A percentile compares a stretch with the other conserved stretches of the same genome.
phyloP scores from a whole-genome alignment of 2,888 invertebrate genomes.

The Crocallis elinguaria region DNA sequence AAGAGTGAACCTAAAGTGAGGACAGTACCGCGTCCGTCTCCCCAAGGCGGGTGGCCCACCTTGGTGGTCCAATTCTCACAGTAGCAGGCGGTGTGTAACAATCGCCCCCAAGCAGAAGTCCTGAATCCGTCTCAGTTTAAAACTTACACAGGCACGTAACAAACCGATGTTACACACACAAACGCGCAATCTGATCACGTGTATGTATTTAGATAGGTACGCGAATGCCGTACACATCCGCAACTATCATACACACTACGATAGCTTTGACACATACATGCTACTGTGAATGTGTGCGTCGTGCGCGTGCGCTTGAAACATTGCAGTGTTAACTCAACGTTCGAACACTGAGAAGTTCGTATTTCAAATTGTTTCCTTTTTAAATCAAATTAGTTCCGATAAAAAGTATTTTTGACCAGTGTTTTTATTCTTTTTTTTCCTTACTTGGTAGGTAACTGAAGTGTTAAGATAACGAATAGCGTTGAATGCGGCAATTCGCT shows the following conservation, averaged over 20 bases:
- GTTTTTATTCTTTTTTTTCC: background rate
- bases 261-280: conserved; percentile 1
- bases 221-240: conserved; percentile 6
- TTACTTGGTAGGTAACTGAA: conserved; percentile 1
- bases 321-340: conserved; percentile 23
- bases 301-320: conserved; percentile 27
- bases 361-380: conserved; percentile 16
- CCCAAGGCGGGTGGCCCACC: too few species aligned
- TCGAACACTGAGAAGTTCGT: conserved; percentile 12
- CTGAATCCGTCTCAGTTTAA: background rate
- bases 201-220: conserved; percentile 12
- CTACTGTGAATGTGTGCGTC: conserved; percentile 3
- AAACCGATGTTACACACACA: conserved; percentile 30
- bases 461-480: background rate
- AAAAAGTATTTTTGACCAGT: background rate
- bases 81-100: too few species aligned
- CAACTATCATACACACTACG: conserved; percentile 2
- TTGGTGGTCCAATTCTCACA: too few species aligned
- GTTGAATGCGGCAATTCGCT: background rate
- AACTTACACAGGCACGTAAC: conserved; percentile 33
- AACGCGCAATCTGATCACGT: conserved; percentile 9
- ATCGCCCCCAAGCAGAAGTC: background rate
- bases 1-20: too few species aligned
- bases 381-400: background rate
- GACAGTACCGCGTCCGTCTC: too few species aligned